Percentiles rank a stretch among this genome's conserved stretches.
Conservation (phyloP, 2,888 invertebrate species). For the Drosophila monieri region DNA sequence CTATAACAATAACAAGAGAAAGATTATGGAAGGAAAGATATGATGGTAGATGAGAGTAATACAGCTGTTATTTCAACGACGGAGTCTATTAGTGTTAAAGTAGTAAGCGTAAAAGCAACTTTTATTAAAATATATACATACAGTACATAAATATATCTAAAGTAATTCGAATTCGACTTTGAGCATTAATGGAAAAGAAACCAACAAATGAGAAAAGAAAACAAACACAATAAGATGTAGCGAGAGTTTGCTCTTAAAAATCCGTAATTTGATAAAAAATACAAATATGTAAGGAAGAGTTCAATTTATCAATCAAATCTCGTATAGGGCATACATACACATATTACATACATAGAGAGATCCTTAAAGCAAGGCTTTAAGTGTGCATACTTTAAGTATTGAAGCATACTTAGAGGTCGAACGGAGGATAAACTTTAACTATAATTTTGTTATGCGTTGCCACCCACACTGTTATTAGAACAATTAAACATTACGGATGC, state of each 20-base stretch:
- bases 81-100: constrained; percentile 81
- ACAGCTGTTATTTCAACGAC: constrained; percentile 68
- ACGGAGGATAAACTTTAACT: constrained; percentile 50
- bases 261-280: constrained; percentile 38
- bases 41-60: constrained; percentile 23
- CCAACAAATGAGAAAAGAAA: constrained; percentile 34
- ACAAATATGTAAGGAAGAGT: constrained; percentile 50
- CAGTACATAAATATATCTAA: constrained; percentile 45
- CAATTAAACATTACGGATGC: constrained; percentile 65
- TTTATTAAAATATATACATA: constrained; percentile 61
- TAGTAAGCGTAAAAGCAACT: constrained; percentile 60
- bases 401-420: constrained; percentile 20
- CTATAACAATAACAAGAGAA: constrained; percentile 27
- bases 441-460: constrained; percentile 76
- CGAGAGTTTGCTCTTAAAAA: constrained; percentile 23
- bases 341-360: constrained; percentile 44
- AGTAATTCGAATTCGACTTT: constrained; percentile 43
- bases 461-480: constrained; percentile 79
- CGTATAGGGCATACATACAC: constrained; percentile 52
- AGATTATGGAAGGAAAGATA: constrained; percentile 20
- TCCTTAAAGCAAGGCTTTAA: constrained; percentile 34
- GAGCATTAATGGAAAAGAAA: constrained; percentile 39
- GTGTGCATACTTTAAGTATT: too few relatives aligned
- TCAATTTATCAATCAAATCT: constrained; percentile 61
- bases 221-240: constrained; percentile 29